Percentiles rank a stretch among this genome's conserved stretches.
Conservation (phyloP, 2,797 vertebrate genomes). For the Coendou prehensilis region DNA sequence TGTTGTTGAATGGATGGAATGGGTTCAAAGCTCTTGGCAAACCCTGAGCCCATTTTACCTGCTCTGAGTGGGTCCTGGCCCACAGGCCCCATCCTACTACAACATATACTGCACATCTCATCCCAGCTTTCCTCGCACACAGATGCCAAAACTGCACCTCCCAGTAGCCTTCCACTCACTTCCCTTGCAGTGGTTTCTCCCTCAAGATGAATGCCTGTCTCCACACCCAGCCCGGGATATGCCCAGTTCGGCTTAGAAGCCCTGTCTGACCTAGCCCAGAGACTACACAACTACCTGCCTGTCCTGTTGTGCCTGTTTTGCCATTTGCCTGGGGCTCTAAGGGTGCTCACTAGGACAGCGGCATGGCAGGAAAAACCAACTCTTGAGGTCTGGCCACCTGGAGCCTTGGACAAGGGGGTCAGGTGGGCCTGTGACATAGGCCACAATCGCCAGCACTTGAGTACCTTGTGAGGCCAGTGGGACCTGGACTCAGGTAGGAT, state of each 20-base stretch:
- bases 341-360: neutral
- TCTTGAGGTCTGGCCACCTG: neutral
- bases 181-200: neutral
- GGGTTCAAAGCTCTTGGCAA: neutral
- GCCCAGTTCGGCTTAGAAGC: neutral
- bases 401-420: neutral
- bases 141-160: neutral
- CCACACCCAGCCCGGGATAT: neutral
- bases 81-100: neutral
- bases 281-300: neutral
- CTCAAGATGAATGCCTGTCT: neutral
- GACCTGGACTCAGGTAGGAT: neutral
- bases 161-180: neutral
- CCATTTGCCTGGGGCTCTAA: neutral
- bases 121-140: neutral
- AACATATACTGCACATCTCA: neutral
- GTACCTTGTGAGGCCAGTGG: neutral
- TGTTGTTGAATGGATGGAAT: neutral
- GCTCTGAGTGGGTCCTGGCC: neutral
- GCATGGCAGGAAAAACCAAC: neutral
- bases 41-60: neutral
- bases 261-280: neutral
- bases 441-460: neutral
- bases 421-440: neutral
- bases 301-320: neutral